These are phyloP conservation scores for Scaptomyza parva DNA, from an alignment of 2,888 invertebrate genomes.

Conservation along the genomic window DNA sequence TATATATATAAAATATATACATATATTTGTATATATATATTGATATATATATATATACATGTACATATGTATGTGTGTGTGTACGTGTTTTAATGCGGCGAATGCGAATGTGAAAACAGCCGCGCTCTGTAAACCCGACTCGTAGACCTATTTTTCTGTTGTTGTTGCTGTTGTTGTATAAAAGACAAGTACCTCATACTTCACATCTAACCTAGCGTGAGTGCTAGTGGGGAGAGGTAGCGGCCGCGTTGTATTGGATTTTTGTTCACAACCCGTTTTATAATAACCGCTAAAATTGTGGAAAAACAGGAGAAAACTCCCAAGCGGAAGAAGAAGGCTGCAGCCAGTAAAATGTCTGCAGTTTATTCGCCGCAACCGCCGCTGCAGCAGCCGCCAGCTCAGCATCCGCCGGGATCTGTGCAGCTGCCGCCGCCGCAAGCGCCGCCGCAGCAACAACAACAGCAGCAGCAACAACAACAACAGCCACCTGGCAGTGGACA, in stretches of 20 bases:
- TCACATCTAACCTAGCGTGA: constrained; percentile 10
- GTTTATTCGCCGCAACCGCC: constrained; percentile 85
- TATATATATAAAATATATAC: constrained; percentile 18
- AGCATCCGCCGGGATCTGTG: constrained; percentile 62
- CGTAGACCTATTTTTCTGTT: constrained; percentile 20
- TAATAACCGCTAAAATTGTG: constrained; percentile 84
- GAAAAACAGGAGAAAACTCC: constrained; percentile 85
- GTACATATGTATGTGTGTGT: constrained; percentile 30
- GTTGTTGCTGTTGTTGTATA: constrained; percentile 29
- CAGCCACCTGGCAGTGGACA: constrained; percentile 61
- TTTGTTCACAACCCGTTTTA: constrained; percentile 62
- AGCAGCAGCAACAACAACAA: constrained; percentile 51
- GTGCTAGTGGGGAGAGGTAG: constrained; percentile 1
- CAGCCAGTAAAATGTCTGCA: constrained; percentile 85
- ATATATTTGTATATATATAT: constrained; percentile 22
- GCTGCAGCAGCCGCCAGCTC: constrained; percentile 69
- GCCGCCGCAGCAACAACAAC: constrained; percentile 40
- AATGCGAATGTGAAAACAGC: constrained; percentile 62
- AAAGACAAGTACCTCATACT: constrained; percentile 29
- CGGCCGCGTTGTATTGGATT: constrained; percentile 23
- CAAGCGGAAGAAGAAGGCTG: constrained; percentile 85
- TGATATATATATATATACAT: constrained; percentile 21
- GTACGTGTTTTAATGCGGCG: constrained; percentile 48
- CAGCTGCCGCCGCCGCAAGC: constrained; percentile 58
- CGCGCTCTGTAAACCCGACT: constrained; percentile 53